Percentiles rank a stretch among this genome's conserved stretches.
These are phyloP conservation scores for Danio jaintianensis DNA, from an alignment of 2,797 vertebrate genomes.

Conservation along the genomic window DNA sequence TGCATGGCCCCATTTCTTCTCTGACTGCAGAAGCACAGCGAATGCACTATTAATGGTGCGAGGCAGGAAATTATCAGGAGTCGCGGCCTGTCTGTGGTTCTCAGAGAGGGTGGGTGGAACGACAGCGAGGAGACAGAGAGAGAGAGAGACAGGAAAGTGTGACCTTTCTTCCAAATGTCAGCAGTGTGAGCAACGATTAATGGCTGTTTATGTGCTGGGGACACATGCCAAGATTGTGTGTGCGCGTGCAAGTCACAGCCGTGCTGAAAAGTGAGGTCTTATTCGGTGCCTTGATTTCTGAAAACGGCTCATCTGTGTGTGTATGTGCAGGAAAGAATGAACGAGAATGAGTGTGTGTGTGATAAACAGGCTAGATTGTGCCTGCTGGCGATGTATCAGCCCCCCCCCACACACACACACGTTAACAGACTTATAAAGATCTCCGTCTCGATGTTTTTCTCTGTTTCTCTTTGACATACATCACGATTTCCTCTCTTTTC, in stretches of 20 bases:
- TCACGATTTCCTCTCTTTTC: constrained; percentile 5
- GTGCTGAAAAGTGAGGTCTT: constrained; percentile 15
- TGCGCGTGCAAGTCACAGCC: constrained; percentile 26
- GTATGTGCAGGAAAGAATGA: constrained; percentile 24
- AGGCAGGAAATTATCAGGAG: constrained; percentile 43
- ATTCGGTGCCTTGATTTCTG: constrained; percentile 17
- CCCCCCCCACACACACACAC: neutral
- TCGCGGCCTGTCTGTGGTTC: constrained; percentile 21
- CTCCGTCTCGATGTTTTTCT: constrained; percentile 17
- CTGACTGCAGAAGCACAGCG: constrained; percentile 45
- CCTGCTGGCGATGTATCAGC: constrained; percentile 24
- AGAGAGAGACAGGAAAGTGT: constrained; percentile 52
- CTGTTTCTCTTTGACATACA: constrained; percentile 31
- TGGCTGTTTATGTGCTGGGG: constrained; percentile 60
- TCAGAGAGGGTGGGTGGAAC: constrained; percentile 32
- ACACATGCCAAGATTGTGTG: constrained; percentile 44
- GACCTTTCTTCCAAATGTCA: constrained; percentile 72
- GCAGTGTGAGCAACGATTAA: constrained; percentile 61
- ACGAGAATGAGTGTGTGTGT: constrained; percentile 16
- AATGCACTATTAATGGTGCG: neutral
- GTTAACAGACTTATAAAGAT: constrained; percentile 35
- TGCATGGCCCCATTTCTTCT: constrained; percentile 9
- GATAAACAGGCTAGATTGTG: constrained; percentile 41
- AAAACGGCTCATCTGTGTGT: constrained; percentile 24
- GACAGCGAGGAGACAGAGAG: constrained; percentile 25